Percentiles rank a stretch among this genome's conserved stretches.
phyloP scores from a whole-genome alignment of 2,888 invertebrate species.

The Xestia ashworthii region DNA sequence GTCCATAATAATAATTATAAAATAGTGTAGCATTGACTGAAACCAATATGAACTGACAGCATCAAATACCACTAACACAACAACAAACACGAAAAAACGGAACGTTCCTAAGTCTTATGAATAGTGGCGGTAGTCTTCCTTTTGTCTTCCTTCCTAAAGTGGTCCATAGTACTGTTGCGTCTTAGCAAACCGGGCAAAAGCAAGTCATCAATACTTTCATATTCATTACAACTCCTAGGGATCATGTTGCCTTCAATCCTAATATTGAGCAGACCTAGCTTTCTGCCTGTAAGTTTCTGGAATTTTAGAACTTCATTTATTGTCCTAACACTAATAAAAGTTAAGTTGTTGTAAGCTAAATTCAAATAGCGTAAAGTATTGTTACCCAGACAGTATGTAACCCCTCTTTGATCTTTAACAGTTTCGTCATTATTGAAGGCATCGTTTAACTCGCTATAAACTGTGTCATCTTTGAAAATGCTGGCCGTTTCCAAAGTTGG shows the following conservation, averaged over 20 bases:
- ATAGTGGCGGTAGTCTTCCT: background rate
- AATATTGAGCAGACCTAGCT: constrained; percentile 23
- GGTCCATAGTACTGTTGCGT: background rate
- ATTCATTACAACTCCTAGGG: background rate
- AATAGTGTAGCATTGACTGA: background rate
- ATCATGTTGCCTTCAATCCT: constrained; percentile 25
- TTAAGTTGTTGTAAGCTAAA: constrained; percentile 78
- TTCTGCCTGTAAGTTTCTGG: constrained; percentile 66
- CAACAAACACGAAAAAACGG: background rate
- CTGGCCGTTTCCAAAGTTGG: background rate
- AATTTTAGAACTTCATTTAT: constrained; percentile 70
- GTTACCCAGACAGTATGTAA: constrained; percentile 77
- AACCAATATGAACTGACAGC: too few species aligned
- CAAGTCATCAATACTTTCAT: background rate
- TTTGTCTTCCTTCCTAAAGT: background rate
- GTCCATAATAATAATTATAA: too few species aligned
- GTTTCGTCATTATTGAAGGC: constrained; percentile 70
- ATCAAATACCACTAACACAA: background rate
- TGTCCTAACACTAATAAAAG: constrained; percentile 71
- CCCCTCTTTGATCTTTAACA: constrained; percentile 55
- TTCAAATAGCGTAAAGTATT: constrained; percentile 76
- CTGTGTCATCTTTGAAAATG: too few species aligned
- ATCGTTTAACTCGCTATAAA: constrained; percentile 69
- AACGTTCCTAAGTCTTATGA: background rate
- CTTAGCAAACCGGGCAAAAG: background rate